phyloP scores from a whole-genome alignment of 2,113 vertebrate species.

The Hippocampus zosterae region DNA sequence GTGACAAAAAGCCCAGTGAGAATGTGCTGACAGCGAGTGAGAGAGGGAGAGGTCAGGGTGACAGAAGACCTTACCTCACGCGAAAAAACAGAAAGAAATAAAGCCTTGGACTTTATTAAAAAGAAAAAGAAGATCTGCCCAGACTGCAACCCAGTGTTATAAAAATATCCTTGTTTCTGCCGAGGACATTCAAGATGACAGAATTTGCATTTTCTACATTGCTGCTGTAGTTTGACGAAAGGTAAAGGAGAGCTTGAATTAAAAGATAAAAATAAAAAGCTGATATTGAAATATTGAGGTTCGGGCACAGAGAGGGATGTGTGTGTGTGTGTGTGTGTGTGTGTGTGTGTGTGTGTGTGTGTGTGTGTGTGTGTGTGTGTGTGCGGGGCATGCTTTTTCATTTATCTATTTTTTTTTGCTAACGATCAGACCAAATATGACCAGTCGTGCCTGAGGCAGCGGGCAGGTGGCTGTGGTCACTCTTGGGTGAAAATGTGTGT shows the following conservation, averaged over 20 bases:
- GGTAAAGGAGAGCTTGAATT: background rate
- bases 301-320: conserved; percentile 15
- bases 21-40: conserved; percentile 6
- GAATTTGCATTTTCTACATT: conserved; percentile 8
- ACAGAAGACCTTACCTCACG: conserved; percentile 1
- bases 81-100: background rate
- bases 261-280: conserved; percentile 13
- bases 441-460: conserved; percentile 55
- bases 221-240: background rate
- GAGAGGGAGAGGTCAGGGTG: background rate
- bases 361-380: conserved; percentile 14
- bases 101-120: background rate
- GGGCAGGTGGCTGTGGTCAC: conserved; percentile 65
- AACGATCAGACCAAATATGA: conserved; percentile 58
- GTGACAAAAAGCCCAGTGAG: conserved; percentile 13
- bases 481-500: conserved; percentile 51
- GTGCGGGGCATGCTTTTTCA: conserved; percentile 43
- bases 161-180: background rate
- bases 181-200: conserved; percentile 6
- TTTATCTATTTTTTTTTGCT: conserved; percentile 39
- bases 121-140: conserved; percentile 2
- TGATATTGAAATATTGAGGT: conserved; percentile 5
- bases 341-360: too few relatives aligned
- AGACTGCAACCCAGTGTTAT: background rate
- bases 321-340: too few relatives aligned